phyloP scores from a whole-genome alignment of 1,140 invertebrate genomes.

The Fopius arisanus region DNA sequence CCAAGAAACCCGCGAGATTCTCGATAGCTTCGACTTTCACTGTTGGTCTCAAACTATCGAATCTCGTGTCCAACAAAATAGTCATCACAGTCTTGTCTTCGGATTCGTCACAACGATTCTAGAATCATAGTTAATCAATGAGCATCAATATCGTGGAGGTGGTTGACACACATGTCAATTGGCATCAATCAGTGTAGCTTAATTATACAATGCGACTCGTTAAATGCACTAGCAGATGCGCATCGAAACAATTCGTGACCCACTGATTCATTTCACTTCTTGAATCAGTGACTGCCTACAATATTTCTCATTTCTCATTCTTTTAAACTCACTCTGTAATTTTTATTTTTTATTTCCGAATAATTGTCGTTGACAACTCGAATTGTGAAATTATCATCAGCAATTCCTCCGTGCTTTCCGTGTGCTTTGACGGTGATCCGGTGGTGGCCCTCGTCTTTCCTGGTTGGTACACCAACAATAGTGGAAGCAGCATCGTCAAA shows the following conservation, averaged over 20 bases:
- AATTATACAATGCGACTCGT: neutral
- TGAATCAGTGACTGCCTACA: too few species aligned
- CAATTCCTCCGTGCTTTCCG: constrained; percentile 54
- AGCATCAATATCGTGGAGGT: neutral
- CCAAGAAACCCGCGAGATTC: constrained; percentile 66
- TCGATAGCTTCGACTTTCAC: constrained; percentile 64
- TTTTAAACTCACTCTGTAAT: constrained; percentile 50
- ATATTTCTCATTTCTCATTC: too few species aligned
- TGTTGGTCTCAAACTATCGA: constrained; percentile 62
- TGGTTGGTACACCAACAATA: constrained; percentile 68
- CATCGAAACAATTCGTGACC: neutral
- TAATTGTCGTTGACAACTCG: constrained; percentile 64
- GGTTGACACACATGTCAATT: constrained; percentile 42
- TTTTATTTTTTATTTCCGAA: constrained; percentile 48
- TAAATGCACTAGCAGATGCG: neutral
- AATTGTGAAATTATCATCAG: constrained; percentile 67
- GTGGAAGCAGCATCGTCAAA: constrained; percentile 57
- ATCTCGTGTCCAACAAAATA: constrained; percentile 62
- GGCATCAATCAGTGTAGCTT: constrained; percentile 44
- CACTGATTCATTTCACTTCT: neutral
- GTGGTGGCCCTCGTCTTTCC: constrained; percentile 67
- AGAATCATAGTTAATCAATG: constrained; percentile 36
- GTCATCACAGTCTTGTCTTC: constrained; percentile 59
- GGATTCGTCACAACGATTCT: constrained; percentile 59
- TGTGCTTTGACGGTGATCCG: constrained; percentile 64